Base-by-base conservation (phyloP, 1,140 invertebrate genomes). In the Chionoecetes opilio region DNA sequence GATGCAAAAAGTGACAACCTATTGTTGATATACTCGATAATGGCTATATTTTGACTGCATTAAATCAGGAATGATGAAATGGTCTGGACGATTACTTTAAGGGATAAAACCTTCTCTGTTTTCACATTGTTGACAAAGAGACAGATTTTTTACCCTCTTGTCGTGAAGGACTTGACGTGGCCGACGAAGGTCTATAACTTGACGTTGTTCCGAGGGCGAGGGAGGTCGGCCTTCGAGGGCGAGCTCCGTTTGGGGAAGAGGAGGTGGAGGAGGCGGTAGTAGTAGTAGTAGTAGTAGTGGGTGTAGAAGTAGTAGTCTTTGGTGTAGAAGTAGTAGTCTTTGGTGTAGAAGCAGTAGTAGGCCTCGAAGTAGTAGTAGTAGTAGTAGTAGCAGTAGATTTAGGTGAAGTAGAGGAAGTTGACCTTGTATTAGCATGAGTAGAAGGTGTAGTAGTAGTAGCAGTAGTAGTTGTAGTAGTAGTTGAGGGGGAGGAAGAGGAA, bases 401-500 rank as follows among this genome's bases (percentile, higher is more conserved):
- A 84, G 46, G n/a, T 14, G 37, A 21, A n/a, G 53, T 91, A 11
- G 82, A 26, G 17, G 37, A 6, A 37, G 84, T 34, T 26, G 91
- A 32, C 14, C 90, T 75, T 8, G 93, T 91, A 3, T 29, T 90
- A 86, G 53, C 35, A 17, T 53, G 82, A 37, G 32, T 75, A 21
- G 86, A 29, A 31, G 53, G 8, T 21, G 90, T 95, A 63, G 95
- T 91, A 37, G 90, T 94, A 35, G 93, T 82, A 53, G 37, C 92
- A 9, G 82, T 63, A 17, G 87, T 91, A 32, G 95, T 53, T 11
- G 41, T 38, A n/a, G 92, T 82, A 34, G 63, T 84, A 29, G 95
- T 32, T 2, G 95, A 94, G 2, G 95, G 46, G 21, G 96, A 88
- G 84, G 95, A 95, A 26, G 91, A 31, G 26, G 91, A 92, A 8